Conservation (phyloP, 1,140 invertebrate genomes). For the Aphidius ervi region DNA sequence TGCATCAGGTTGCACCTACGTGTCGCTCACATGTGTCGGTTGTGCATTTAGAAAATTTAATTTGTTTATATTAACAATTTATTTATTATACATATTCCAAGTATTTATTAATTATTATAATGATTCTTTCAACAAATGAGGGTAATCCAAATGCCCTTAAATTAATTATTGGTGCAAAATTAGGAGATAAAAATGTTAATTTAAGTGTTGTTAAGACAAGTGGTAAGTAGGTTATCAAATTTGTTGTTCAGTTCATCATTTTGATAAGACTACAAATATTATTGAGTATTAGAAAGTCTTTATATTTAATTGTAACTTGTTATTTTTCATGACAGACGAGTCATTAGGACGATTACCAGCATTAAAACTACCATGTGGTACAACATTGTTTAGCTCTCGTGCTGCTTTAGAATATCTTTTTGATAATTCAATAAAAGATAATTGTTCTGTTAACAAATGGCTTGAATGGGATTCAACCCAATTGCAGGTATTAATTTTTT, state of each 20-base stretch:
- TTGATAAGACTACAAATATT: slow-evolving; percentile 1
- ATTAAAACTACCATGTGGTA: slow-evolving; percentile 49
- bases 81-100: slow-evolving; percentile 38
- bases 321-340: slow-evolving; percentile 34
- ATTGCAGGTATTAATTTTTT: slow-evolving; percentile 57
- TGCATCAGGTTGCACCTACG: slow-evolving; percentile 17
- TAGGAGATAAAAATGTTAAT: slow-evolving; percentile 55
- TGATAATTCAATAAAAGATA: slow-evolving; percentile 39
- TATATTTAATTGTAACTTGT: slow-evolving; percentile 7
- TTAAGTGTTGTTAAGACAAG: slow-evolving; percentile 55
- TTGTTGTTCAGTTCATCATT: background rate
- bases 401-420: slow-evolving; percentile 55
- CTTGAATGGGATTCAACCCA: slow-evolving; percentile 72
- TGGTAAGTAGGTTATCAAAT: slow-evolving; percentile 49
- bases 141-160: slow-evolving; percentile 70
- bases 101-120: slow-evolving; percentile 49
- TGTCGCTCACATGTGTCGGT: slow-evolving; percentile 37
- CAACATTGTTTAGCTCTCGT: slow-evolving; percentile 56
- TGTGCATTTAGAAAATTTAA: slow-evolving; percentile 38
- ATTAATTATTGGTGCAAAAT: slow-evolving; percentile 62
- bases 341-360: slow-evolving; percentile 50
- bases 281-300: too few relatives aligned
- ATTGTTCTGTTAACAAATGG: slow-evolving; percentile 58
- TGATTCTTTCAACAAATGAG: slow-evolving; percentile 66
- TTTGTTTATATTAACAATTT: slow-evolving; percentile 30